Evolutionary conservation across 2,797 vertebrate genomes (phyloP), one percentile per base, ranked within the genome.

Genomic region (Ispidina picta): DNA sequence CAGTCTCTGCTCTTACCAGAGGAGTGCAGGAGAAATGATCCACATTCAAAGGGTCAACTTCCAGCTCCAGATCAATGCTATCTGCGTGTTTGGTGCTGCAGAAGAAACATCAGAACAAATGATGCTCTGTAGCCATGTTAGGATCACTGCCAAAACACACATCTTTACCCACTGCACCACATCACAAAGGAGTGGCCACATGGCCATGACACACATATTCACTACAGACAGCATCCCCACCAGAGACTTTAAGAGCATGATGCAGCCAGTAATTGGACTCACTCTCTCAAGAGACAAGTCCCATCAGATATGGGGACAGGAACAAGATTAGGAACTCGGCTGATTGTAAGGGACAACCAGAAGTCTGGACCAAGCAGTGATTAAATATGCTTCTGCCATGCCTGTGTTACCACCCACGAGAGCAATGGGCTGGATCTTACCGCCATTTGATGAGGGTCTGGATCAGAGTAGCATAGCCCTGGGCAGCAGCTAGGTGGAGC

Each of bases 371-470:
- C 29, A 41, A 66, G 65, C 20, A 77, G 41, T 86, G 43, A 15
- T 78, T 17, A 52, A 12, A 5, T 2, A 13, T 15, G 72, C n/a
- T 78, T 81, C 78, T 77, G n/a, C 35, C 55, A 68, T 7, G 51
- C 31, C 49, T 66, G 28, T 46, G 46, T 1, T 59, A 62, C 68
- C n/a, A 89, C 8, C 37, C 83, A 43, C 21, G 46, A 71, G 74
- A 8, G 21, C 74, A 79, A 35, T 0, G 28, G 83, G 83, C 75
- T 62, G 25, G 3, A 83, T 91, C 98, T 98, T 97, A 99, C 99
- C 99, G 98, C 99, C 99, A 99, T 81, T 99, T 99, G 98, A 99
- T 99, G 96, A 99, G 99, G 62, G 99, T 99, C 98, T 99, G 99
- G 97, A 99, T 99, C 83, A 99, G 98, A 41, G 99, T 99, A 96